Base-by-base conservation (phyloP, 1,140 invertebrate genomes). In the Tetragonula clypearis region DNA sequence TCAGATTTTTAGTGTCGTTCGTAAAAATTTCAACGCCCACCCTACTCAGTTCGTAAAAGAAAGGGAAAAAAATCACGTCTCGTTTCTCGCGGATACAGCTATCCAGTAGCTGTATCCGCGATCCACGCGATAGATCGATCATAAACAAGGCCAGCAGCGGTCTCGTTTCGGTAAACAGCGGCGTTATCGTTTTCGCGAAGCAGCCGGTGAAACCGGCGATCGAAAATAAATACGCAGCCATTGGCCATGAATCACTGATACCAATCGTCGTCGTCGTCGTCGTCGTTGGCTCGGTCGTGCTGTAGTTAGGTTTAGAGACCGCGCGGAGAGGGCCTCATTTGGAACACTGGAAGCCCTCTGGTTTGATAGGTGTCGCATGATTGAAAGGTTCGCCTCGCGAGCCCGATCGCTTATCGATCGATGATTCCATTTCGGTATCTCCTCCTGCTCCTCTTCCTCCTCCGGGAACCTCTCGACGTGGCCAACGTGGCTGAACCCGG, bases 291-390 rank as follows among this genome's bases (percentile, higher is more conserved):
- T 69, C 66, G 84, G 35, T 14, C 81, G 69, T 58, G 41, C 49
- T 30, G 58, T 62, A 17, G 14, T 6, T 5, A 30, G 41, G 62
- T 26, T 69, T 53, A 65, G 74, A 35, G 71, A 11, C 21, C 23
- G 74, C 23, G 71, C 3, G 23, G 1, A 26, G 79, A 60, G 75
- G 58, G 35, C 49, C 87, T 91, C 86, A 76, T 88, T 91, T 91
- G 65, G 65, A 65, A 65, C 62, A 65, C 62, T 87, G 87, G 86
- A 74, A 91, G 86, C 88, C 79, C 62, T 69, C 90, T 86, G 86
- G 86, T 49, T 85, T 87, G 87, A 90, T 90, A 90, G 91, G 90
- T 93, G 93, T 94, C 92, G 92, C 90, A 90, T 93, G 93, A 93
- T 94, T 93, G 93, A 93, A 93, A 91, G 91, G 90, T 92, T 92